phyloP scores from a whole-genome alignment of 2,113 vertebrate species.

The Oreochromis niloticus region DNA sequence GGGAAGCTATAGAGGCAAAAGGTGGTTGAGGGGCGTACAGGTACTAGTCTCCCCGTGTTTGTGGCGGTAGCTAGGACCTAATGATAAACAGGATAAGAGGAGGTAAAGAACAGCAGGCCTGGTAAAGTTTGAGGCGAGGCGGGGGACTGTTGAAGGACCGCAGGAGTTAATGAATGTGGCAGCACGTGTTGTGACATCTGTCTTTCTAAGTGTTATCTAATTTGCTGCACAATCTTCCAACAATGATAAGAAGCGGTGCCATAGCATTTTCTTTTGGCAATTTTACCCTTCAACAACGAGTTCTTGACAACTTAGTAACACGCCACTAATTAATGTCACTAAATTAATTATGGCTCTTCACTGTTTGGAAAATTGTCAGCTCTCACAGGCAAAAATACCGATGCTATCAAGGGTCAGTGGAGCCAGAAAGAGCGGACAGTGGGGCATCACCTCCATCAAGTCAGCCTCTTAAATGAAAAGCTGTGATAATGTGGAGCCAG shows the following conservation, averaged over 20 bases:
- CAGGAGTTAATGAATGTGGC: constrained; percentile 65
- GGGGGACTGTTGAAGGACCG: constrained; percentile 60
- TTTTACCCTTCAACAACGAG: constrained; percentile 1
- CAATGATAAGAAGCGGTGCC: constrained; percentile 73
- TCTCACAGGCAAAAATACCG: neutral
- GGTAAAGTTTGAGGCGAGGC: constrained; percentile 67
- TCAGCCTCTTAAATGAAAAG: neutral
- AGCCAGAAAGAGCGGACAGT: neutral
- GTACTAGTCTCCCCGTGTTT: constrained; percentile 20
- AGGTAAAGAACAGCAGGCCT: constrained; percentile 76
- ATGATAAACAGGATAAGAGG: constrained; percentile 72
- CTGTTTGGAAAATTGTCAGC: neutral
- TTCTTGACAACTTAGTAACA: constrained; percentile 49
- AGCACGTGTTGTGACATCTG: constrained; percentile 80
- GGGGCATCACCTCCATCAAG: neutral
- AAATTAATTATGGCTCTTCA: neutral
- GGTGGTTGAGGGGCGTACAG: neutral
- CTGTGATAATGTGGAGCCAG: neutral
- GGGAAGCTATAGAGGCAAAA: neutral
- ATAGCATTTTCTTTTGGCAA: neutral
- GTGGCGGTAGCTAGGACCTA: constrained; percentile 41
- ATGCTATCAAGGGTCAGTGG: neutral
- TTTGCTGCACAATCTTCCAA: constrained; percentile 74
- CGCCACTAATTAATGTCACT: neutral
- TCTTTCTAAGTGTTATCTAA: constrained; percentile 78